These are phyloP conservation scores for Danaus plexippus DNA, from an alignment of 1,140 invertebrate genomes.

Conservation along the genomic window DNA sequence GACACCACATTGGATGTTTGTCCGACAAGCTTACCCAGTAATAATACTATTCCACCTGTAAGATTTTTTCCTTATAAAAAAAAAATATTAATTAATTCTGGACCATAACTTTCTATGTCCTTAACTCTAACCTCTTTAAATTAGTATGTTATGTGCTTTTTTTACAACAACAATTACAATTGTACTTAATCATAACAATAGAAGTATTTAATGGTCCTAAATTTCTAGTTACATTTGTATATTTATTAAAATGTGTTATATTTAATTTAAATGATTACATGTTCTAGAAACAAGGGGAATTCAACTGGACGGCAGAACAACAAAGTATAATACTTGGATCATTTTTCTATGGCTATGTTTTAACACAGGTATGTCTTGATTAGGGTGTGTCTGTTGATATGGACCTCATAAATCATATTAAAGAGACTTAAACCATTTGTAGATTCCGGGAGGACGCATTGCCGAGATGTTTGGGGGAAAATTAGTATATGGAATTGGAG, in stretches of 20 bases:
- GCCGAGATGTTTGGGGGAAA: conserved; percentile 87
- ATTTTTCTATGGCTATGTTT: conserved; percentile 90
- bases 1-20: conserved; percentile 76
- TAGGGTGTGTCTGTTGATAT: too few species aligned
- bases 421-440: neutral
- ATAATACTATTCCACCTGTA: conserved; percentile 74
- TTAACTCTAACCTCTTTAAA: too few species aligned
- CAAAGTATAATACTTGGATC: conserved; percentile 87
- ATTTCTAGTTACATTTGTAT: neutral
- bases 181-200: too few species aligned
- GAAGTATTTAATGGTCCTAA: too few species aligned
- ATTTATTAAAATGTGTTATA: neutral
- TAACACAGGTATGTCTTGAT: conserved; percentile 77
- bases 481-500: conserved; percentile 83
- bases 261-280: conserved; percentile 2
- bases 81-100: too few species aligned
- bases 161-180: too few species aligned
- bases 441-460: conserved; percentile 85
- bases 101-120: too few species aligned
- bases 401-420: too few species aligned
- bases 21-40: conserved; percentile 63
- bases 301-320: conserved; percentile 83
- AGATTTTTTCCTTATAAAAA: conserved; percentile 24
- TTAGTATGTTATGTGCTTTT: too few species aligned
- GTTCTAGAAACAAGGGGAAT: conserved; percentile 77